phyloP scores from a whole-genome alignment of 1,140 invertebrate genomes.

The Heliothis subflexa region DNA sequence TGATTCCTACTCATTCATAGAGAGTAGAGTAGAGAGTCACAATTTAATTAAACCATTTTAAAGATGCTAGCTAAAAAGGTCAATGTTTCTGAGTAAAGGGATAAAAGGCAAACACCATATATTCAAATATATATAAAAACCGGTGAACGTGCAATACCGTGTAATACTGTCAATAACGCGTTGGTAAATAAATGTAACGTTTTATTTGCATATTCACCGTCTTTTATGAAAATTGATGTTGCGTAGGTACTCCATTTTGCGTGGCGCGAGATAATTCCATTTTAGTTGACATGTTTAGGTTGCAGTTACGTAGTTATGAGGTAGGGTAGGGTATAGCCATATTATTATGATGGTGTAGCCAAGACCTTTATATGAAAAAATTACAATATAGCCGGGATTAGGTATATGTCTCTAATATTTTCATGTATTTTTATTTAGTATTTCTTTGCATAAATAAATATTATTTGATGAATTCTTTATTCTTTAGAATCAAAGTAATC shows the following conservation, averaged over 20 bases:
- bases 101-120: neutral
- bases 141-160: conserved; percentile 6
- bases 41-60: neutral
- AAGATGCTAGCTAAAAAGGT: too few relatives aligned
- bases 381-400: too few relatives aligned
- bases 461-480: too few relatives aligned
- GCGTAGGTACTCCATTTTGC: conserved; percentile 1
- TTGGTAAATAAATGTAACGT: conserved; percentile 24
- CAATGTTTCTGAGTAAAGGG: neutral
- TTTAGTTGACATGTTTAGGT: neutral
- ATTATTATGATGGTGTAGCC: neutral
- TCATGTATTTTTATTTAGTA: too few relatives aligned
- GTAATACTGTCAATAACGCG: conserved; percentile 23
- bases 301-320: neutral
- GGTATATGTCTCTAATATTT: too few relatives aligned
- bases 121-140: conserved; percentile 35
- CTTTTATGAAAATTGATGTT: conserved; percentile 37
- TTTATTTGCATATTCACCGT: conserved; percentile 23
- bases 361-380: too few relatives aligned
- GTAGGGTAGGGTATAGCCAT: neutral
- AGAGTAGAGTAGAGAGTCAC: neutral
- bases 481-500: too few relatives aligned
- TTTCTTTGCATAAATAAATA: too few relatives aligned
- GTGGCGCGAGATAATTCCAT: conserved; percentile 6
- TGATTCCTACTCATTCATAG: neutral